Conservation (phyloP, 2,888 invertebrate species). For the Sesia apiformis region DNA sequence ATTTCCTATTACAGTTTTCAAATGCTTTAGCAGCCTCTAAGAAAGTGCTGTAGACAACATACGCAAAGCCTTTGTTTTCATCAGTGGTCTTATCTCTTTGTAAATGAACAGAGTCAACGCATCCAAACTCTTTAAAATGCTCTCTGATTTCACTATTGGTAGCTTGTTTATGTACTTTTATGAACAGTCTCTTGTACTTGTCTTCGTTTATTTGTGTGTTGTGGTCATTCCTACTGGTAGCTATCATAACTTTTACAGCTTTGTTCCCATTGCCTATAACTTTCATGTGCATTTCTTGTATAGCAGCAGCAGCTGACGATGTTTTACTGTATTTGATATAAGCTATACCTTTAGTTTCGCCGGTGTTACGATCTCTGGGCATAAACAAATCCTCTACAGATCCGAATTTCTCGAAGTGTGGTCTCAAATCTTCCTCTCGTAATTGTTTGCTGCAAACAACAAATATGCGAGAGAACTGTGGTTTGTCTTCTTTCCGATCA, state of each 20-base stretch:
- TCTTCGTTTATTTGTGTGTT: constrained; percentile 25
- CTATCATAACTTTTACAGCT: constrained; percentile 92
- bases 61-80: constrained; percentile 90
- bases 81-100: constrained; percentile 86
- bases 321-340: constrained; percentile 94
- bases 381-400: constrained; percentile 91
- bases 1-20: constrained; percentile 90
- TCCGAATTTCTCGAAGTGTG: constrained; percentile 86
- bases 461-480: constrained; percentile 92
- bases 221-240: constrained; percentile 65
- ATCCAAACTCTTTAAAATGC: constrained; percentile 92
- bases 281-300: constrained; percentile 90
- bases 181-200: constrained; percentile 83
- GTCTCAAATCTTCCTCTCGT: constrained; percentile 83
- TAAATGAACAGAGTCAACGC: constrained; percentile 84
- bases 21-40: constrained; percentile 90
- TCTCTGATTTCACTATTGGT: constrained; percentile 83
- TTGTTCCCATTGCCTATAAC: constrained; percentile 81
- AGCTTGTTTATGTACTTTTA: constrained; percentile 86
- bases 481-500: constrained; percentile 72
- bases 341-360: constrained; percentile 91
- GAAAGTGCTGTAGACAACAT: constrained; percentile 86
- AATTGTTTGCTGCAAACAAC: constrained; percentile 85
- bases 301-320: constrained; percentile 91
- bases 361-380: constrained; percentile 87